These are phyloP conservation scores for Euphonia xanthogaster DNA, from an alignment of 2,797 vertebrate genomes.

Conservation along the genomic window DNA sequence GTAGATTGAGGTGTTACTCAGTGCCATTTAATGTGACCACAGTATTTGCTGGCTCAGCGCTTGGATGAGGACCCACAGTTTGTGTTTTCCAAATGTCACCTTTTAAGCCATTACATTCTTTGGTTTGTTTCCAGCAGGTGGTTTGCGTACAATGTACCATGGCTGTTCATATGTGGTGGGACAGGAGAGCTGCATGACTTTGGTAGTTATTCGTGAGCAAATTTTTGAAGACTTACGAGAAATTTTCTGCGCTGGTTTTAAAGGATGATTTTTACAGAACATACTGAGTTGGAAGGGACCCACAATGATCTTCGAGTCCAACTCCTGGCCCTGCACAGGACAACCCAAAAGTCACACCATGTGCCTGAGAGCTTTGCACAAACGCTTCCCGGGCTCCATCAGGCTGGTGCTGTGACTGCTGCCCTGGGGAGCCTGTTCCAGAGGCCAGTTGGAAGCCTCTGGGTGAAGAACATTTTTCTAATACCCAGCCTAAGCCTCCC, in stretches of 20 bases:
- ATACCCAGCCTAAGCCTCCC: fast-evolving
- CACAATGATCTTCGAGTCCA: fast-evolving
- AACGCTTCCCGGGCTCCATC: fast-evolving
- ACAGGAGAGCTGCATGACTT: neutral
- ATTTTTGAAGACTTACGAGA: neutral
- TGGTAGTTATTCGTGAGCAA: fast-evolving
- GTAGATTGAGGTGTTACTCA: neutral
- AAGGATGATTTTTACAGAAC: neutral
- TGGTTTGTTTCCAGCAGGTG: neutral
- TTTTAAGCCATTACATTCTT: neutral
- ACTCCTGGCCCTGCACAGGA: neutral
- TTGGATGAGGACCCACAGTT: neutral
- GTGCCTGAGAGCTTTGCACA: neutral
- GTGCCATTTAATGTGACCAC: neutral
- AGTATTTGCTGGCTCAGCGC: neutral
- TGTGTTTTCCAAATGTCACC: neutral
- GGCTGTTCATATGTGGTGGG: fast-evolving
- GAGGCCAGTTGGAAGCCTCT: neutral
- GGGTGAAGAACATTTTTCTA: fast-evolving
- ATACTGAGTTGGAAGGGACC: neutral
- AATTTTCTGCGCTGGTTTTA: neutral
- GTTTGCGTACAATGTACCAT: fast-evolving
- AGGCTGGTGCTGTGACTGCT: neutral
- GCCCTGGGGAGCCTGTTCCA: fast-evolving
- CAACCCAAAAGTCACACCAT: fast-evolving